These are phyloP conservation scores for Paramormyrops kingsleyae DNA, from an alignment of 2,113 vertebrate species.

Conservation along the genomic window DNA sequence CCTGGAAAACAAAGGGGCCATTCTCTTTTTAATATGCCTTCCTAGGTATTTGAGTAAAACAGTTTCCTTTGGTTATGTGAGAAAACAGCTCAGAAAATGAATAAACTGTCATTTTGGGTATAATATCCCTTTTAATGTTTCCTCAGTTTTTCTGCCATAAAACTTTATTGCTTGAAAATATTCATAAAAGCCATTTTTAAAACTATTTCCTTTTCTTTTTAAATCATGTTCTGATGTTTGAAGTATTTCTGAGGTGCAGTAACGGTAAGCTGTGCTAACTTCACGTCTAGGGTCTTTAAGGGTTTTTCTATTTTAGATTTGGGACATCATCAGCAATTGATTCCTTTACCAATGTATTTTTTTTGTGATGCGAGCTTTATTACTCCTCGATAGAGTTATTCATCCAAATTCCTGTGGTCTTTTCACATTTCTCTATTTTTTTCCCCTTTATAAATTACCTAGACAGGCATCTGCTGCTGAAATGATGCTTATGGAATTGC, in stretches of 20 bases:
- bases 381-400: neutral
- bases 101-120: neutral
- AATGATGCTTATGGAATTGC: neutral
- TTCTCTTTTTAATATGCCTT: neutral
- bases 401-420: neutral
- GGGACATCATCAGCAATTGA: neutral
- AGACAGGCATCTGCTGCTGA: neutral
- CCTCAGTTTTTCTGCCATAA: neutral
- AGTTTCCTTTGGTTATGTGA: neutral
- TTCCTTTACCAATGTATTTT: neutral
- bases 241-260: neutral
- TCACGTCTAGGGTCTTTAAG: neutral
- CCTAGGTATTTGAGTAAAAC: neutral
- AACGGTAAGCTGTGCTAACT: neutral
- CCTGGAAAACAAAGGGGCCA: neutral
- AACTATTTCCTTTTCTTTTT: neutral
- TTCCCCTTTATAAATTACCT: neutral
- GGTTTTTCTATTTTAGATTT: neutral
- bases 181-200: neutral
- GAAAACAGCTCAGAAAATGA: neutral
- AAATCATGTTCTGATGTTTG: neutral
- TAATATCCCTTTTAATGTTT: neutral
- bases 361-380: neutral
- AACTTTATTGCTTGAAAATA: neutral
- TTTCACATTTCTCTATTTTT: neutral